These are phyloP conservation scores for Eugnorisma glareosa DNA, from an alignment of 2,888 invertebrate genomes.

Conservation along the genomic window DNA sequence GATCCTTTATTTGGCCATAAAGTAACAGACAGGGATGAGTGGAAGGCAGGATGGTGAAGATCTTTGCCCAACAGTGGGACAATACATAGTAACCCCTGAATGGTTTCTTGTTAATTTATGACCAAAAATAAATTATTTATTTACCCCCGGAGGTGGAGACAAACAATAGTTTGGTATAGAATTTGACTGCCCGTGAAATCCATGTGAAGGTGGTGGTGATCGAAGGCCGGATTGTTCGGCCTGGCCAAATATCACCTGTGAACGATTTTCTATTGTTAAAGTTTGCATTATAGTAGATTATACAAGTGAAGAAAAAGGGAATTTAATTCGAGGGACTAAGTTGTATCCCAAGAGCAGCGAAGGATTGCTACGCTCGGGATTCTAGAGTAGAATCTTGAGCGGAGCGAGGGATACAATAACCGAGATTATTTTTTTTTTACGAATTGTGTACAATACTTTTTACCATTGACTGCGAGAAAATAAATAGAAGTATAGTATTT, in stretches of 20 bases:
- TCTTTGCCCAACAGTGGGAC: neutral
- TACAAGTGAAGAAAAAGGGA: no score
- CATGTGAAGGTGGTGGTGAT: constrained; percentile 7
- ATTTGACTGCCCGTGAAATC: neutral
- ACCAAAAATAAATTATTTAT: neutral
- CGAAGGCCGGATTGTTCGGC: constrained; percentile 33
- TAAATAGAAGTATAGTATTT: no score
- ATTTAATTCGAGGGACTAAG: no score
- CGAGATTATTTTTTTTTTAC: no score
- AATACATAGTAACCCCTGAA: neutral
- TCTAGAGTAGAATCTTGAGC: no score
- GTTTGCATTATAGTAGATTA: no score
- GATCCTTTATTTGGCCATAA: neutral
- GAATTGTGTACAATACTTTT: no score
- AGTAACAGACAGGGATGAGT: neutral
- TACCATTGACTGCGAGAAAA: no score
- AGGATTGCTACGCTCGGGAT: no score
- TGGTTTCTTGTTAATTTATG: neutral
- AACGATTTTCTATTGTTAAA: constrained; percentile 15
- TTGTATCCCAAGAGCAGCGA: no score
- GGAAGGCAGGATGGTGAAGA: no score
- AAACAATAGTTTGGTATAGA: constrained; percentile 19
- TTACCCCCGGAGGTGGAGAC: constrained; percentile 38
- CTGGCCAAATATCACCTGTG: constrained; percentile 74
- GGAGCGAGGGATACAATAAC: no score